Evolutionary conservation across 2,113 vertebrate species (phyloP), one percentile per base, ranked within the genome.

Genomic region (Forbesichthys papilliferus): DNA sequence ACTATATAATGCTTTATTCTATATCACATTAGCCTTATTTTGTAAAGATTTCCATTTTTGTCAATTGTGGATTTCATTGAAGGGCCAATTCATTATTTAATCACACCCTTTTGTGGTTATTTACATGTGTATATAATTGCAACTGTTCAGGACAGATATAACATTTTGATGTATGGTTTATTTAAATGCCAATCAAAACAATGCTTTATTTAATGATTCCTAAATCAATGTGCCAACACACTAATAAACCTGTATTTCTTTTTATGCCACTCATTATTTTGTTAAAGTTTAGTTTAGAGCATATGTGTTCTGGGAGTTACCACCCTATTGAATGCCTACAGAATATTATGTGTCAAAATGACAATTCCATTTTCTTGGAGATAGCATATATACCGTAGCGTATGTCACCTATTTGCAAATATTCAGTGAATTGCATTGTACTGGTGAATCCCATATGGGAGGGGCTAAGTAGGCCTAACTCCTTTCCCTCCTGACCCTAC

Each of bases 191-290:
- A 36, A 61, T 72, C 73, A 20, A 42, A 53, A 48, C 7, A 53
- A 63, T 57, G 20, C 53, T 66, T 70, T 34, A 57, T 48, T 48
- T 62, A 62, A 64, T 73, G 66, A 71, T 58, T 36, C 42, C 75
- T 62, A 78, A 73, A 76, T 82, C 57, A 64, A 61, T 80, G 53
- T 84, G 71, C 52, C 48, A 63, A 75, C 53, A 86, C 72, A 78
- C 84, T 84, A 89, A 87, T 89, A 89, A 88, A 89, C 56, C 11
- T 16, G 10, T 53, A 10, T 80, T 46, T 48, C 11, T 70, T 65
- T 76, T 74, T 71, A 46, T 46, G 12, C 36, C 27, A 9, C 27
- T 53, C 1, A 5, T 78, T 73, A 75, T 49, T 67, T 27, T 27
- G 27, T 27, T 27, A 27, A 27, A 27, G 27, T 27, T 27, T 27